A percentile compares a stretch with the other conserved stretches of the same genome.
These are phyloP conservation scores for Umimayanthus chanpuru DNA, from an alignment of 92 coral and sea anemone species.

Conservation along the genomic window DNA sequence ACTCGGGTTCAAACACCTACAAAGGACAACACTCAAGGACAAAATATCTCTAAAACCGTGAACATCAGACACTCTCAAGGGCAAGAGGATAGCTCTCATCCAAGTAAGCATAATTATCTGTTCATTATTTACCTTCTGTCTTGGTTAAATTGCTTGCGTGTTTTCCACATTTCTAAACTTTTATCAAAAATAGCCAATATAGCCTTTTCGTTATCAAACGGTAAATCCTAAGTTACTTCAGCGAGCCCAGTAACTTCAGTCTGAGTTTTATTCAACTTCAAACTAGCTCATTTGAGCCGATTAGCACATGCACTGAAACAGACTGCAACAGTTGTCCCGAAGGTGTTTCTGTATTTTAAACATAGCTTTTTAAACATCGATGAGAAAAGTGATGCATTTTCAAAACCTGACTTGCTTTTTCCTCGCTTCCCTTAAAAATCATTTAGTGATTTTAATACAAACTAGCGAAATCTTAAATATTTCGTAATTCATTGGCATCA, in stretches of 20 bases:
- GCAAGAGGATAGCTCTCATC: conserved; percentile 46
- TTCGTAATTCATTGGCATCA: conserved; percentile 22
- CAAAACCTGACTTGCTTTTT: neutral
- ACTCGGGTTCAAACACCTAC: conserved; percentile 19
- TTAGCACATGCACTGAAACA: conserved; percentile 19
- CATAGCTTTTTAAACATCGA: conserved; percentile 7
- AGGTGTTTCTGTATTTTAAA: conserved; percentile 9
- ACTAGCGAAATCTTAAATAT: neutral
- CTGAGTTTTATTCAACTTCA: conserved; percentile 25
- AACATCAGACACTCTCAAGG: conserved; percentile 43
- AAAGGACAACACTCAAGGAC: conserved; percentile 33
- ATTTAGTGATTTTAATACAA: no score
- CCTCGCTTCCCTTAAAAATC: neutral
- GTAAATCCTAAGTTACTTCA: neutral
- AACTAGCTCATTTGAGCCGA: conserved; percentile 34
- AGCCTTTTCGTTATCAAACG: neutral
- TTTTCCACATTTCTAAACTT: neutral
- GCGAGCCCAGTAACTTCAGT: conserved; percentile 1
- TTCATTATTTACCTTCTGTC: conserved; percentile 34
- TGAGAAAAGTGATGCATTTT: neutral
- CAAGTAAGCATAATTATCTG: conserved; percentile 40
- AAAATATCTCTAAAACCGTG: conserved; percentile 43
- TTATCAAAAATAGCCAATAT: neutral
- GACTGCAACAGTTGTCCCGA: conserved; percentile 16
- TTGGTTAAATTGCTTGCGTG: conserved; percentile 30